phyloP scores from a whole-genome alignment of 2,888 invertebrate species.

The Phrixothrix hirtus region DNA sequence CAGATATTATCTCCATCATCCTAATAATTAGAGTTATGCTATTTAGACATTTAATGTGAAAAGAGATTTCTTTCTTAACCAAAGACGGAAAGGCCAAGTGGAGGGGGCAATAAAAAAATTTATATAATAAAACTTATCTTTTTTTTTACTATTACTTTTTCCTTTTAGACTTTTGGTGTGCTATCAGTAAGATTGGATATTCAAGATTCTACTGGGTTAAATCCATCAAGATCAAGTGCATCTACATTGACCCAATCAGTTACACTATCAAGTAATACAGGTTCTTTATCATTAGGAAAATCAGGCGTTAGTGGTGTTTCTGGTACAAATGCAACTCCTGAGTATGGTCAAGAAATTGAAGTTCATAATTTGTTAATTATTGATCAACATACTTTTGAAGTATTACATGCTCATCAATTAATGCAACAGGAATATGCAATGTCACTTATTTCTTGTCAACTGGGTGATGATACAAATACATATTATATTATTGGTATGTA shows the following conservation, averaged over 20 bases:
- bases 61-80: no score
- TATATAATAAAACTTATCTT: background rate
- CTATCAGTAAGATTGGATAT: conserved; percentile 89
- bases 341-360: conserved; percentile 84
- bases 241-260: conserved; percentile 74
- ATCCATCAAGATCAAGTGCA: conserved; percentile 71
- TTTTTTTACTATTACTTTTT: conserved; percentile 5
- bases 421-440: conserved; percentile 89
- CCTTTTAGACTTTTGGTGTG: conserved; percentile 84
- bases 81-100: no score
- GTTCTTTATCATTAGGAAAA: conserved; percentile 56
- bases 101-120: no score
- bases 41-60: no score
- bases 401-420: conserved; percentile 92
- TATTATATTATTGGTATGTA: conserved; percentile 86
- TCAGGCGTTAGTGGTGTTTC: conserved; percentile 56
- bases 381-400: conserved; percentile 97
- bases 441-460: conserved; percentile 84
- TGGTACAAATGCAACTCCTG: conserved; percentile 52
- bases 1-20: no score
- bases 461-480: conserved; percentile 88
- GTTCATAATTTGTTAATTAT: conserved; percentile 87
- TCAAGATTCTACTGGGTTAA: conserved; percentile 73
- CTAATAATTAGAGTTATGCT: no score
- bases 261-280: conserved; percentile 61